Evolutionary conservation across 2,888 invertebrate genomes (phyloP), one percentile per base, ranked within the genome.

Genomic region (Nipponacmea schrenckii): DNA sequence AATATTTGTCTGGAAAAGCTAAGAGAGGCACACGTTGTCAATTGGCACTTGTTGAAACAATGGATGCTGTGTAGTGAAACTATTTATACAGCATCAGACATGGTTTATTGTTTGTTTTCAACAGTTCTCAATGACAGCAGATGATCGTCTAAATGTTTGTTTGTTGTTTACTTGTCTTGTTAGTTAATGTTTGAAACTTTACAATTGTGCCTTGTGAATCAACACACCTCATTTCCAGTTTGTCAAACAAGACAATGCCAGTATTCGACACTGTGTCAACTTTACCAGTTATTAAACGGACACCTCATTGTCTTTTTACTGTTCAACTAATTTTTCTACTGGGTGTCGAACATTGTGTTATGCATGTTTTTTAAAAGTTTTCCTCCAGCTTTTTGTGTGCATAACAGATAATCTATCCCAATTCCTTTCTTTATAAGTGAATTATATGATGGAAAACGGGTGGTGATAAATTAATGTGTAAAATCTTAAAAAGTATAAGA

Each of bases 1-100:
- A 56, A 56, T 56, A 56, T 56, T 56, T 56, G 24, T 56, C 24
- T 56, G 56, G 56, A 12, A 56, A 56, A 56, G 56, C 56, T 56
- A 56, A 56, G 56, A 56, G 56, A 56, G 56, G 56, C 56, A 56
- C 56, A 56, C 56, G 56, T 24, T 56, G 8, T 56, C 56, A 56
- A 56, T 56, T 56, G 56, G 56, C 56, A 56, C 56, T 56, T 56
- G 56, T 56, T 24, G 56, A 56, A 56, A 56, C 56, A 56, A 56
- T 56, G 56, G 56, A 24, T 14, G 24, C 56, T 14, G 24, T 56
- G 10, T 56, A 56, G 12, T 56, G 56, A 56, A 24, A 56, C 20
- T 56, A 56, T 56, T 56, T 56, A 56, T 56, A 12, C 20, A 24
- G 56, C 24, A 14, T 56, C 39, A 56, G 56, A 56, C 24, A 12